A percentile compares a stretch with the other conserved stretches of the same genome.
Evolutionary conservation across 1,140 invertebrate species (phyloP).

Genomic region (Diprion similis): DNA sequence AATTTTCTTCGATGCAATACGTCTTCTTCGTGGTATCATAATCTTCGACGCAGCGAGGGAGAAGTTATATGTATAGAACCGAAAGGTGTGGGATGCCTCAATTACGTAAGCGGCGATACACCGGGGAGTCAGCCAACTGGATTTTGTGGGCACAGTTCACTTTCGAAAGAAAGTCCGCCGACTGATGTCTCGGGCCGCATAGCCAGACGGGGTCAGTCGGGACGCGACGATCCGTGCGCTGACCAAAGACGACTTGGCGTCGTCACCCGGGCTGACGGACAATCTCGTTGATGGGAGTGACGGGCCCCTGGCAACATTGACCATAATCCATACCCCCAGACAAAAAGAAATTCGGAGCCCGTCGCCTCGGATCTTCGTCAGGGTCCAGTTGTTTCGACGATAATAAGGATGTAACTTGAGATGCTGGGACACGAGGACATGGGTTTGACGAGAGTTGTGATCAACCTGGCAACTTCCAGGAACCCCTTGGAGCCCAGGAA

Average conservation of each 20-base stretch:
- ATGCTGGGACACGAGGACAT: conserved; percentile 27
- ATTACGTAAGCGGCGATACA: neutral
- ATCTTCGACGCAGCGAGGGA: neutral
- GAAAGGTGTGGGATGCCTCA: conserved; percentile 1
- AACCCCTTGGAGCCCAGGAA: neutral
- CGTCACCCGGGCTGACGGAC: conserved; percentile 48
- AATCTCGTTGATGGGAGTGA: conserved; percentile 39
- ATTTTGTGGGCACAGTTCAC: too few species aligned
- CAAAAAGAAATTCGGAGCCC: conserved; percentile 55
- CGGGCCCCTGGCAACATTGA: conserved; percentile 33
- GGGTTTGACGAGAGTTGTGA: conserved; percentile 27
- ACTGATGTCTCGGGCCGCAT: too few species aligned
- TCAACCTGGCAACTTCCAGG: conserved; percentile 34
- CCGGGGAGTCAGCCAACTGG: too few species aligned
- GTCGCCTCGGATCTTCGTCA: conserved; percentile 55
- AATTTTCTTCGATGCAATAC: neutral
- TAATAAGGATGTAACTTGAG: conserved; percentile 59
- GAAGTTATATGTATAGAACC: neutral
- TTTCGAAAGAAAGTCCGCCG: too few species aligned
- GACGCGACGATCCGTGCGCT: conserved; percentile 46
- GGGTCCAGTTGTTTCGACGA: conserved; percentile 40
- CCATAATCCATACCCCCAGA: conserved; percentile 59
- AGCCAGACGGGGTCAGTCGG: neutral
- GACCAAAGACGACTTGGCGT: conserved; percentile 52
- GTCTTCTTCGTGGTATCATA: neutral